phyloP scores from a whole-genome alignment of 2,888 invertebrate species.

The Germaria angustata region DNA sequence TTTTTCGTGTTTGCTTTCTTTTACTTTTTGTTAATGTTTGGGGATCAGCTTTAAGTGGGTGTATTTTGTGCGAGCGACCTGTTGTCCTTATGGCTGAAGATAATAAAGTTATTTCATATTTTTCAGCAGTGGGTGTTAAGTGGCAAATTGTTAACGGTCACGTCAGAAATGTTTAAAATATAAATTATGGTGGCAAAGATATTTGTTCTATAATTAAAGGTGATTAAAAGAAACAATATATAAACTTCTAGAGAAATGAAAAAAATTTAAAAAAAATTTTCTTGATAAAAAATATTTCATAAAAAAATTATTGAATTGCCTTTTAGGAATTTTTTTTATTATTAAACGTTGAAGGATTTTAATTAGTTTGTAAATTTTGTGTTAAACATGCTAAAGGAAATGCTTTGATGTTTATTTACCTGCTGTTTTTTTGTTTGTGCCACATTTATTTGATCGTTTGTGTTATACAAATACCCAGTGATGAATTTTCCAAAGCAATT shows the following conservation, averaged over 20 bases:
- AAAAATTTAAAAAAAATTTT: no score
- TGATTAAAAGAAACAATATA: not conserved
- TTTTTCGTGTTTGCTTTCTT: not conserved
- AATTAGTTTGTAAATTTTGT: slow-evolving; percentile 27
- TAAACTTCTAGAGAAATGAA: not conserved
- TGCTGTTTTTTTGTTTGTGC: not conserved
- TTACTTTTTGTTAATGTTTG: not conserved
- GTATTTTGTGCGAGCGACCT: slow-evolving; percentile 15
- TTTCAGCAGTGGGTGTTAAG: slow-evolving; percentile 52
- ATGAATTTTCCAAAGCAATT: not conserved
- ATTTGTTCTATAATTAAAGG: not conserved
- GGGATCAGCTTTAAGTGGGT: slow-evolving; percentile 20
- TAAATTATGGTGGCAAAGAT: not conserved
- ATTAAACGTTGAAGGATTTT: no score
- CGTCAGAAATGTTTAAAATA: slow-evolving; percentile 42
- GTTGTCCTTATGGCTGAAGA: slow-evolving; percentile 4
- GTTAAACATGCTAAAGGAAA: not conserved
- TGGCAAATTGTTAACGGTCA: slow-evolving; percentile 60
- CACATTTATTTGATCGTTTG: not conserved
- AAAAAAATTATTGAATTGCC: not conserved
- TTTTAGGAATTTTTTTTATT: no score
- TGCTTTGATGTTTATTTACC: not conserved
- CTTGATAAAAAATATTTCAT: not conserved
- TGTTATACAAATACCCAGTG: not conserved
- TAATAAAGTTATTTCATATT: slow-evolving; percentile 23